phyloP scores from a whole-genome alignment of 2,113 vertebrate genomes.

The Peromyscus polionotus region DNA sequence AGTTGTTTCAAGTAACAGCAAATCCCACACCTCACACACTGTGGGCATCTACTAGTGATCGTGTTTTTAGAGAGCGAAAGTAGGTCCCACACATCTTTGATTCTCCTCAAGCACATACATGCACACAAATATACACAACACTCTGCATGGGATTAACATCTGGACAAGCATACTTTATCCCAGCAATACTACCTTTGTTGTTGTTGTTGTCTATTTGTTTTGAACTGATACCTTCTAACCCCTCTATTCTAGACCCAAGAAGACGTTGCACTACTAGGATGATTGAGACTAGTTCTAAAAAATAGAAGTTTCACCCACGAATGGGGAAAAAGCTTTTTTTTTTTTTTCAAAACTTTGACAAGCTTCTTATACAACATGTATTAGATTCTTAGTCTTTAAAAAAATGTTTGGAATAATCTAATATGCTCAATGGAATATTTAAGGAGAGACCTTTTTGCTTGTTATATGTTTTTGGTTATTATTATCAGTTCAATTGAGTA shows the following conservation, averaged over 20 bases:
- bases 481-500: background rate
- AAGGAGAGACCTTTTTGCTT: background rate
- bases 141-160: background rate
- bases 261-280: constrained; percentile 23
- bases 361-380: background rate
- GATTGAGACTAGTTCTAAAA: constrained; percentile 48
- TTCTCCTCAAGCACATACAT: background rate
- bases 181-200: background rate
- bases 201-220: background rate
- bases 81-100: background rate
- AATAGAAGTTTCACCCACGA: background rate
- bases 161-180: background rate
- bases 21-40: background rate
- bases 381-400: background rate
- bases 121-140: background rate
- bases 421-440: background rate
- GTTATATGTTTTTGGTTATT: background rate
- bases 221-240: constrained; percentile 41
- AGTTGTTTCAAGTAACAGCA: constrained; percentile 32
- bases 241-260: background rate
- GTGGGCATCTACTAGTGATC: background rate
- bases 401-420: constrained; percentile 20
- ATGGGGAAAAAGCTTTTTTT: background rate
- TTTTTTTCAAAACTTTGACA: constrained; percentile 16
- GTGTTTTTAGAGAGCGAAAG: background rate